phyloP scores from a whole-genome alignment of 2,888 invertebrate species.

The Phalera bucephala region DNA sequence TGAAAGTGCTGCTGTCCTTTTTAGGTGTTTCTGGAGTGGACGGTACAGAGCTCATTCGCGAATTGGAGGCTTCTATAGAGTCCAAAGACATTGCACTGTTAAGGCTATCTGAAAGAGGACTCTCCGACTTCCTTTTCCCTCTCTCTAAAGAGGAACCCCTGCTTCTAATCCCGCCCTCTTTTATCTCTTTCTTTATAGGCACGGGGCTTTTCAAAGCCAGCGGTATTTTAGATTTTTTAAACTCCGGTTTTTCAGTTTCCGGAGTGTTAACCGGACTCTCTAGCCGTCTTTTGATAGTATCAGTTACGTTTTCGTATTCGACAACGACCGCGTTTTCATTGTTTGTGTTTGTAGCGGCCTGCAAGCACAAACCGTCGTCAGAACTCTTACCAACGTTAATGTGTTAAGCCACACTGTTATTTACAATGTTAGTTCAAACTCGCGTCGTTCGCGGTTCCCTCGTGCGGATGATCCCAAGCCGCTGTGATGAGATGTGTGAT shows the following conservation, averaged over 20 bases:
- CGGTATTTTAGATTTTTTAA: conserved; percentile 73
- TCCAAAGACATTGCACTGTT: conserved; percentile 40
- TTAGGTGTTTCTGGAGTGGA: conserved; percentile 63
- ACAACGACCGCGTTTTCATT: conserved; percentile 25
- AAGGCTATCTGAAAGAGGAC: conserved; percentile 29
- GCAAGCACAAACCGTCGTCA: conserved; percentile 54
- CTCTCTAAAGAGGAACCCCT: conserved; percentile 55
- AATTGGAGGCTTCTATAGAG: conserved; percentile 38
- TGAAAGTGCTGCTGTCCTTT: conserved; percentile 83
- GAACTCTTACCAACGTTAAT: conserved; percentile 32
- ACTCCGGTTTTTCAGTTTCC: conserved; percentile 59
- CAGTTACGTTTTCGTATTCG: conserved; percentile 84
- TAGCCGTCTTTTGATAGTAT: conserved; percentile 84
- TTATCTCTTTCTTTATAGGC: conserved; percentile 59
- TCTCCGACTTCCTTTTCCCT: conserved; percentile 28
- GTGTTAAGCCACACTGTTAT: conserved; percentile 39
- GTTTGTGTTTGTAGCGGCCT: conserved; percentile 42
- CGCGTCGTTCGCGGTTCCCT: conserved; percentile 11
- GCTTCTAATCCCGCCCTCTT: conserved; percentile 53
- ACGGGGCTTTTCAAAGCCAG: conserved; percentile 67
- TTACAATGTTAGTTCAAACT: conserved; percentile 29
- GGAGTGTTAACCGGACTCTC: conserved; percentile 73
- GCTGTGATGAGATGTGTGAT: conserved; percentile 36
- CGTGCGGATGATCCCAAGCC: conserved; percentile 19
- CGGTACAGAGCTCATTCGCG: conserved; percentile 27